phyloP scores from a whole-genome alignment of 2,888 invertebrate genomes.

The Eristalinus sepulchralis region DNA sequence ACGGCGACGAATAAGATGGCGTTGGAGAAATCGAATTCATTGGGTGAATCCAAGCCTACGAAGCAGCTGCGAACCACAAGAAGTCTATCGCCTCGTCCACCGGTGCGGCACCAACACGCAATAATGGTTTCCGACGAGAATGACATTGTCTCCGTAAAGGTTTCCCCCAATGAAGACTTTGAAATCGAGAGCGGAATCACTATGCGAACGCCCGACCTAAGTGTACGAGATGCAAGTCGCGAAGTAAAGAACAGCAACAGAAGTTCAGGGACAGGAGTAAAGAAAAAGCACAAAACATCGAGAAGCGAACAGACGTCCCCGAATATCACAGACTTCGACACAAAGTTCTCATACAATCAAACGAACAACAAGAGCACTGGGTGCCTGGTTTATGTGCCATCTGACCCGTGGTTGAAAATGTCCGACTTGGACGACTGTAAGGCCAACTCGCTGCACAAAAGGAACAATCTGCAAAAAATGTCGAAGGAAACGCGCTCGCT shows the following conservation, averaged over 20 bases:
- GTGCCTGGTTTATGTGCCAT: slow-evolving; percentile 78
- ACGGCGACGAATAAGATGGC: slow-evolving; percentile 82
- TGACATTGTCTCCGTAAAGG: slow-evolving; percentile 74
- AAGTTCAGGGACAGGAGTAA: slow-evolving; percentile 13
- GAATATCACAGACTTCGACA: slow-evolving; percentile 76
- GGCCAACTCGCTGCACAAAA: slow-evolving; percentile 60
- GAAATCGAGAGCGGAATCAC: slow-evolving; percentile 42
- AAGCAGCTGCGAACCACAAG: slow-evolving; percentile 75
- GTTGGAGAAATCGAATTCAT: slow-evolving; percentile 75
- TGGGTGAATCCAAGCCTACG: slow-evolving; percentile 75
- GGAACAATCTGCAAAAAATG: slow-evolving; percentile 58
- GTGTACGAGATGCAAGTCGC: slow-evolving; percentile 13
- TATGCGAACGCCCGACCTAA: slow-evolving; percentile 33
- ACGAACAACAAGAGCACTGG: slow-evolving; percentile 77
- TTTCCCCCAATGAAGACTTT: slow-evolving; percentile 75
- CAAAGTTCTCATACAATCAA: slow-evolving; percentile 74
- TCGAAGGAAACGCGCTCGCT: slow-evolving; percentile 72
- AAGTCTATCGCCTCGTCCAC: slow-evolving; percentile 75
- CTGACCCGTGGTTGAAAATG: slow-evolving; percentile 80
- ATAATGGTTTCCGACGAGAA: slow-evolving; percentile 75
- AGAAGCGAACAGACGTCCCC: slow-evolving; percentile 81
- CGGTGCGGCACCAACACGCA: slow-evolving; percentile 75
- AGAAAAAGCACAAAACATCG: slow-evolving; percentile 73
- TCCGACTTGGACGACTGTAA: slow-evolving; percentile 71
- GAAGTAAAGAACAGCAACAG: slow-evolving; percentile 4